Base-by-base conservation (phyloP, 2,888 invertebrate genomes). In the Philopedon plagiatum region DNA sequence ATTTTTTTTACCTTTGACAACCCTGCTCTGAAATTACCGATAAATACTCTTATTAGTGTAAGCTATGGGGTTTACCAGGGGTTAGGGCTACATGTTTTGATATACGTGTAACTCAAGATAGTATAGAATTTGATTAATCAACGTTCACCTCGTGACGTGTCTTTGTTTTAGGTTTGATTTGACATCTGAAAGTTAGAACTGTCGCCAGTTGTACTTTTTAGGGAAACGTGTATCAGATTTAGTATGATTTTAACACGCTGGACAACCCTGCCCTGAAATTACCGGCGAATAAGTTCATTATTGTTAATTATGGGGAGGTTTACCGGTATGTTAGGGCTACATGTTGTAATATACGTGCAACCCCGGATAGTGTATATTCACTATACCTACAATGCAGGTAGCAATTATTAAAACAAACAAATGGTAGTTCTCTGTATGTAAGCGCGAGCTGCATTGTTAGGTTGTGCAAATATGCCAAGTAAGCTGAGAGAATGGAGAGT, bases 261-360 rank as follows among this genome's bases (percentile, higher is more conserved):
- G n/a, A n/a, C n/a, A n/a, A n/a, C n/a, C n/a, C 13, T 19, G 4
- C 4, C 13, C 32, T 9, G 11, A 21, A 39, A 80, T 78, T 78
- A 77, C 80, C 78, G 80, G 80, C 79, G 80, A 81, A 80, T 81
- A 77, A 77, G 75, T 13, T 37, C 49, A 74, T 77, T 76, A 74
- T 75, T 77, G 78, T 79, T 79, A 80, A 78, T 80, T 80, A 80
- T 80, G 77, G 60, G 73, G 78, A 75, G 79, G 78, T 66, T 76
- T 75, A 77, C 79, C 80, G 69, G 74, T 63, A 63, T 56, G 29
- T 41, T 65, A 26, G 56, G 41, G n/a, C 11, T 15, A 37, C 37
- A 41, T 29, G 51, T 37, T 23, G 51, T 56, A 44, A 65, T 65
- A 56, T 64, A 65, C 39, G 51, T 39, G 54, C 4, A 37, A 39